Percentiles rank a stretch among this genome's conserved stretches.
Evolutionary conservation across 1,140 invertebrate species (phyloP).

Genomic region (Hyles vespertilio): DNA sequence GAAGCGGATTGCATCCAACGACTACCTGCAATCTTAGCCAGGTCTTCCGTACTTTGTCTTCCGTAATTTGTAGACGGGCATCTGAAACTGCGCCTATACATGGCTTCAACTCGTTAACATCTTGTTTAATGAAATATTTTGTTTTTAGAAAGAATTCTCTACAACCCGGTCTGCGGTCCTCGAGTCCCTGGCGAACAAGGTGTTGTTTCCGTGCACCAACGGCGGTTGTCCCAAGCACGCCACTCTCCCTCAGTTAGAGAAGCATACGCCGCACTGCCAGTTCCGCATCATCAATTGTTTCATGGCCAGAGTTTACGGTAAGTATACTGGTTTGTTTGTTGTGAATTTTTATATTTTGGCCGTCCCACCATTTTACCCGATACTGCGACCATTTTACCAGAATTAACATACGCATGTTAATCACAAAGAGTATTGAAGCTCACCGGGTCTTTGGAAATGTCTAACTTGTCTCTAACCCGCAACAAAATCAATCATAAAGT

Average conservation of each 20-base stretch:
- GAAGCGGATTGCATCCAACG: too few species aligned
- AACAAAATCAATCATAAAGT: too few species aligned
- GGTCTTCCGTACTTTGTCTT: too few species aligned
- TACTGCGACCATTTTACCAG: too few species aligned
- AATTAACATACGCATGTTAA: too few species aligned
- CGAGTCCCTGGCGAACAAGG: conserved; percentile 68
- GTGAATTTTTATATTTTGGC: background rate
- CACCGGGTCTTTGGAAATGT: too few species aligned
- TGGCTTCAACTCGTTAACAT: background rate
- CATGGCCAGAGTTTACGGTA: conserved; percentile 72
- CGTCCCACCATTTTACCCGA: too few species aligned
- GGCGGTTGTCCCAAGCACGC: conserved; percentile 59
- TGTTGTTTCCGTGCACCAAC: conserved; percentile 70
- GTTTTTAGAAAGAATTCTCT: conserved; percentile 67
- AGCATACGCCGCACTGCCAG: conserved; percentile 60
- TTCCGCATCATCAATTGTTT: conserved; percentile 68
- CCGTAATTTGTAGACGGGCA: too few species aligned
- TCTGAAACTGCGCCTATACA: too few species aligned
- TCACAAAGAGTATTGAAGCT: too few species aligned
- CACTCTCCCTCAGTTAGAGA: conserved; percentile 53
- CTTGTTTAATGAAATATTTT: background rate
- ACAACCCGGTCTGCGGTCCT: conserved; percentile 56
- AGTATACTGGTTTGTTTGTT: conserved; percentile 14
- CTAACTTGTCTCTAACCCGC: too few species aligned
- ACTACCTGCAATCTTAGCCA: too few species aligned